phyloP scores from a whole-genome alignment of 2,797 vertebrate species.

The Leucoraja ocellata region DNA sequence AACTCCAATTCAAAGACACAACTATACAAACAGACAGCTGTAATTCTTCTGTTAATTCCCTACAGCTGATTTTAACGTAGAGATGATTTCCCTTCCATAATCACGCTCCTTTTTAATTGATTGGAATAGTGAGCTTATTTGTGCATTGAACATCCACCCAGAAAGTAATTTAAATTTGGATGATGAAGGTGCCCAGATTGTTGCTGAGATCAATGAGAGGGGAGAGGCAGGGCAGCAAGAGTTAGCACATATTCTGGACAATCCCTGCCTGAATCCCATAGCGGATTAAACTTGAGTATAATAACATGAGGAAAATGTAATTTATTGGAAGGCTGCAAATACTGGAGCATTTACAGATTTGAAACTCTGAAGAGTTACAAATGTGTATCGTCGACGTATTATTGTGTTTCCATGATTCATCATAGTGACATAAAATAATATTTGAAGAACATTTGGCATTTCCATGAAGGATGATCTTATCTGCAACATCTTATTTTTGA shows the following conservation, averaged over 20 bases:
- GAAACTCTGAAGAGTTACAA: background rate
- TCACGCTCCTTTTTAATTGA: background rate
- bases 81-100: background rate
- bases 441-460: background rate
- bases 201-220: background rate
- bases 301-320: background rate
- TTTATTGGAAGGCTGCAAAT: background rate
- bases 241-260: background rate
- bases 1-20: background rate
- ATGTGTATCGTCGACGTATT: background rate
- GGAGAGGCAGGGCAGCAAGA: background rate
- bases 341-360: background rate
- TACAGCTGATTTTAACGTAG: background rate
- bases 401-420: background rate
- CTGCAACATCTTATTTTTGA: background rate
- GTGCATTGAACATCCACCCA: background rate
- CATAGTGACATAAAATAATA: background rate
- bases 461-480: background rate
- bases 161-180: background rate
- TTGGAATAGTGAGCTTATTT: background rate
- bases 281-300: background rate
- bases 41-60: background rate
- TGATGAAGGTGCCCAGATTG: background rate
- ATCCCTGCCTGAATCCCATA: background rate
- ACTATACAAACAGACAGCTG: background rate